Evolutionary conservation across 1,140 invertebrate species (phyloP), one percentile per base, ranked within the genome.

Genomic region (Drosophila parabipectinata): DNA sequence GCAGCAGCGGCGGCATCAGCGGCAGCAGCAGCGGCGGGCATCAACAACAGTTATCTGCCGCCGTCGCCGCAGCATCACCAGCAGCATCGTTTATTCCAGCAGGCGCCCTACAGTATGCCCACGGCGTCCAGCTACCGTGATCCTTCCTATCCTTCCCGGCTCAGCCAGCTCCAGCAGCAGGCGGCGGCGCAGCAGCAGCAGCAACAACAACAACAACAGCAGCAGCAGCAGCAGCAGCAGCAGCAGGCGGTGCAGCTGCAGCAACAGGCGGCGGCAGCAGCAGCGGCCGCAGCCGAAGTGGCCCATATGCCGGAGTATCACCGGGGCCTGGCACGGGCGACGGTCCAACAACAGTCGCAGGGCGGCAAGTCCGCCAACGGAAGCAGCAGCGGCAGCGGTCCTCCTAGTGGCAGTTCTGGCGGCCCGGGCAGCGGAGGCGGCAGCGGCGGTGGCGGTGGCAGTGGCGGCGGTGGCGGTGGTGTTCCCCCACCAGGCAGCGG

Each of bases 71-170:
- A 71, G 67, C 79, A 85, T 48, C 79, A 84, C 30, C 41, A 52
- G 52, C 67, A 71, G 67, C 77, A 82, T 51, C 79, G 88, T 24
- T 92, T 84, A 39, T 81, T 91, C 15, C 85, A 90, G 56, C 81
- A 75, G 34, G 26, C 81, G 41, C 62, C 73, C 44, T 82, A 71
- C 32, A 85, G 67, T 62, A 76, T 84, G 48, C 71, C 72, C 3
- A 59, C 87, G 39, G 88, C 74, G 71, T 66, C 75, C 55, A 83
- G 72, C 45, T 92, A 91, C 55, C 83, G 91, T 9, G 91, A 92
- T 30, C 90, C 54, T 54, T 87, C 77, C 18, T 92, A 92, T 50
- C 80, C 89, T 51, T 84, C 10, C 34, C 34, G 10, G 15, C 84
- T 90, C 84, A 77, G 81, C 63, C 83, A 90, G 45, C 48, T 90